Conservation (phyloP, 1,140 invertebrate species). For the Lordiphosa clarofinis region DNA sequence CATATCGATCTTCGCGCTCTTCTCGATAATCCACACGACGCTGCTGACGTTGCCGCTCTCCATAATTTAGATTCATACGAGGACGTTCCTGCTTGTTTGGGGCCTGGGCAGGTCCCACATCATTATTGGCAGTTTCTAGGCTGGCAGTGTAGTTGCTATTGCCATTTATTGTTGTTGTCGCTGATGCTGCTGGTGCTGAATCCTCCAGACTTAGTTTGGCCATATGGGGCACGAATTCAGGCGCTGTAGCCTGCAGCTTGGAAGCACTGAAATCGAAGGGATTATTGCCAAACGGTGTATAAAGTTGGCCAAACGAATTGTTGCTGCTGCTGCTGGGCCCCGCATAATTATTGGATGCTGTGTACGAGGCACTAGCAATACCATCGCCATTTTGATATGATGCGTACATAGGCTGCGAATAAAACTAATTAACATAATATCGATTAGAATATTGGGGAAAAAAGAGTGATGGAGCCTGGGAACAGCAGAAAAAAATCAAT, state of each 20-base stretch:
- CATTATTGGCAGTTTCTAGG: constrained; percentile 30
- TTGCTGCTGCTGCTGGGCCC: constrained; percentile 1
- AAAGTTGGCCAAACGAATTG: constrained; percentile 40
- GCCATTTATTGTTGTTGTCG: constrained; percentile 17
- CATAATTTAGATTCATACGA: constrained; percentile 15
- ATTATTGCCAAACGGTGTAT: constrained; percentile 59
- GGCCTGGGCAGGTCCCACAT: constrained; percentile 2
- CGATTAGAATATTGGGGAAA: background rate
- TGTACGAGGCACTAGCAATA: constrained; percentile 2
- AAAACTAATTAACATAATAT: constrained; percentile 19
- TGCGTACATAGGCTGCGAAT: constrained; percentile 23
- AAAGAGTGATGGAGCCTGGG: background rate
- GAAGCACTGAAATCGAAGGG: constrained; percentile 67
- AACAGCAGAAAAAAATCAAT: too few species aligned
- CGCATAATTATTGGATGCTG: constrained; percentile 15
- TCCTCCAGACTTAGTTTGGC: constrained; percentile 51
- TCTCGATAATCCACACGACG: constrained; percentile 59
- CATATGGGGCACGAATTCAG: constrained; percentile 74
- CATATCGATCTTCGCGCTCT: constrained; percentile 41
- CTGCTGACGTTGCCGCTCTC: constrained; percentile 43
- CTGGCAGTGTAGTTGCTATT: constrained; percentile 37
- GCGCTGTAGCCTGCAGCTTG: constrained; percentile 70
- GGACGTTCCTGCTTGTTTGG: background rate
- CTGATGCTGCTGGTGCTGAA: background rate
- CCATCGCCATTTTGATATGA: constrained; percentile 48